Percentiles rank a stretch among this genome's conserved stretches.
Evolutionary conservation across 1,140 invertebrate genomes (phyloP).

Genomic region (Bombus soroeensis): DNA sequence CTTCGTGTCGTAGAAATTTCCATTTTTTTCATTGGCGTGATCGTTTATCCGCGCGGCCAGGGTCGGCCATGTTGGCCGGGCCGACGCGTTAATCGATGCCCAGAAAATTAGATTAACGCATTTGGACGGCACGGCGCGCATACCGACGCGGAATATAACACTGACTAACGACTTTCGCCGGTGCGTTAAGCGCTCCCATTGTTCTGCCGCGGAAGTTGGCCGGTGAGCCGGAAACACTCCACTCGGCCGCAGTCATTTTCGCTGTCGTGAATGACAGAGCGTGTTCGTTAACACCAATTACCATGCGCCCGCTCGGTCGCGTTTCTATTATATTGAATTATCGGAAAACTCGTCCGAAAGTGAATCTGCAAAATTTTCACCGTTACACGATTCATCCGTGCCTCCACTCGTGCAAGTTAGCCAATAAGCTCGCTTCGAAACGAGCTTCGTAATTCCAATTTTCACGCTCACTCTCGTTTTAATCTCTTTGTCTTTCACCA

Average conservation of each 20-base stretch:
- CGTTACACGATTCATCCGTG: slow-evolving; percentile 27
- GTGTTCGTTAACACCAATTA: slow-evolving; percentile 70
- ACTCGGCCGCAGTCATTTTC: slow-evolving; percentile 67
- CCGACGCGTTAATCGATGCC: slow-evolving; percentile 58
- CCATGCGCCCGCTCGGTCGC: slow-evolving; percentile 51
- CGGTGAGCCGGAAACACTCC: slow-evolving; percentile 68
- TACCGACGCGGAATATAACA: slow-evolving; percentile 61
- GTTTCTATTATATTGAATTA: slow-evolving; percentile 65
- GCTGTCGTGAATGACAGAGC: slow-evolving; percentile 67
- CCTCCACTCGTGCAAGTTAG: neutral
- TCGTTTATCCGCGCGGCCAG: slow-evolving; percentile 1
- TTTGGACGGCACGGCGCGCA: slow-evolving; percentile 47
- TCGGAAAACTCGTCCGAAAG: slow-evolving; percentile 62
- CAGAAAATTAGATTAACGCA: slow-evolving; percentile 68
- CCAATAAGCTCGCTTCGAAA: neutral
- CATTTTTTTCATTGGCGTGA: neutral
- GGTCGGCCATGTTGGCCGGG: slow-evolving; percentile 10
- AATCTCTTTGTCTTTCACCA: neutral
- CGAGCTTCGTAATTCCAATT: neutral
- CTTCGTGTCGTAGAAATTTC: neutral
- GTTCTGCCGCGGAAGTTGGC: slow-evolving; percentile 67
- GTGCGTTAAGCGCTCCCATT: slow-evolving; percentile 71
- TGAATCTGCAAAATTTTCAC: slow-evolving; percentile 63
- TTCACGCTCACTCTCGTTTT: slow-evolving; percentile 3
- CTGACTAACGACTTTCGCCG: slow-evolving; percentile 68